Evolutionary conservation across 2,113 vertebrate species (phyloP).

Genomic region (Lophura nycthemera): DNA sequence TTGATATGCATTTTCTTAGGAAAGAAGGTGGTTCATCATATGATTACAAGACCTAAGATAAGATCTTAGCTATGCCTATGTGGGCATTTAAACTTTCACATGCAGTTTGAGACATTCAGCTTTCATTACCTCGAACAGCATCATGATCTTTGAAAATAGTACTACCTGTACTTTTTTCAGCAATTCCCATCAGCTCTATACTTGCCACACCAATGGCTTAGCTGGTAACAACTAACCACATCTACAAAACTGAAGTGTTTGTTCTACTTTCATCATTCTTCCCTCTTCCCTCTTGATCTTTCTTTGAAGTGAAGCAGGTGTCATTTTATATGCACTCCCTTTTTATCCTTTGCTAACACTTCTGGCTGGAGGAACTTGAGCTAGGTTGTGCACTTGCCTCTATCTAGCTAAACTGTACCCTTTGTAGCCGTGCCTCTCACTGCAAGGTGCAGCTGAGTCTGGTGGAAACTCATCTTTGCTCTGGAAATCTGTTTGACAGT

Average conservation of each 20-base stretch:
- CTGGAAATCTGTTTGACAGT: background rate
- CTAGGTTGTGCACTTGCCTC: background rate
- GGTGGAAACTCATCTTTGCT: background rate
- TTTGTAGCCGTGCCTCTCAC: rapidly evolving
- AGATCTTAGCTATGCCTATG: background rate
- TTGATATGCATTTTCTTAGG: slow-evolving; percentile 3
- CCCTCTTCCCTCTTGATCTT: background rate
- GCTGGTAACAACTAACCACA: background rate
- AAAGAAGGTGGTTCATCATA: background rate
- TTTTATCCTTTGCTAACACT: background rate
- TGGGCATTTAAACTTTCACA: background rate
- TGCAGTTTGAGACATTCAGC: background rate
- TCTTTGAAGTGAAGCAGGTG: background rate
- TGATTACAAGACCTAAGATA: background rate
- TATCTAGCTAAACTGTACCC: background rate
- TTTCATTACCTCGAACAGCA: background rate
- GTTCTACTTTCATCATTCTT: background rate
- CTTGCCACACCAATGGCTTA: background rate
- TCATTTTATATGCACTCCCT: background rate
- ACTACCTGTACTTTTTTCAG: background rate
- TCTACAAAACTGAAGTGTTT: background rate
- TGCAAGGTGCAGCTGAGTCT: background rate
- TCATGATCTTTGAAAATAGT: background rate
- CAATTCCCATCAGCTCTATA: background rate
- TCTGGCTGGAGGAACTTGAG: background rate